Conservation (phyloP, 2,888 invertebrate genomes). For the Leptopterna dolabrata region DNA sequence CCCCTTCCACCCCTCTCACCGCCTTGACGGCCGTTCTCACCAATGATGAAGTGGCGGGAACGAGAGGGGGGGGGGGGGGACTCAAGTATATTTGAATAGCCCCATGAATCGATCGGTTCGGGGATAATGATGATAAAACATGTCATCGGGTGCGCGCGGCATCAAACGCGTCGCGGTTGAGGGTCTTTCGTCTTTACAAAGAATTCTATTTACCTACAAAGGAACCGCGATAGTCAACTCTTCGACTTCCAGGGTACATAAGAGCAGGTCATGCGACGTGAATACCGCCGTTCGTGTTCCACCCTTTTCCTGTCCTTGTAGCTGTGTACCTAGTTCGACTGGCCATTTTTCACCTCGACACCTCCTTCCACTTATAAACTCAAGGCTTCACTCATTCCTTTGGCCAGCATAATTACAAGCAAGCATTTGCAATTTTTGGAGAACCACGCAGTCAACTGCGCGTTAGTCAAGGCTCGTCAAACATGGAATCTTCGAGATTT, state of each 20-base stretch:
- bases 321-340: too few relatives aligned
- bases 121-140: constrained; percentile 5
- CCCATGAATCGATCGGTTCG: not conserved
- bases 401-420: too few relatives aligned
- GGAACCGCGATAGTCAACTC: not conserved
- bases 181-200: not conserved
- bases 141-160: not conserved
- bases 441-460: too few relatives aligned
- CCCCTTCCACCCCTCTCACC: not conserved
- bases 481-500: too few relatives aligned
- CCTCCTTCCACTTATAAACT: too few relatives aligned
- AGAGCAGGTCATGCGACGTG: not conserved
- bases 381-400: too few relatives aligned
- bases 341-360: too few relatives aligned
- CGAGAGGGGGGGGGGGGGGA: too few relatives aligned
- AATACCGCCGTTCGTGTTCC: not conserved
- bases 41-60: not conserved
- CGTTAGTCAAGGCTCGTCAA: too few relatives aligned
- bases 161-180: not conserved
- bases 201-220: not conserved
- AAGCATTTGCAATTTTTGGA: too few relatives aligned
- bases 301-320: too few relatives aligned
- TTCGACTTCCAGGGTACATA: not conserved
- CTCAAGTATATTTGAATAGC: not conserved
- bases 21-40: not conserved